These are phyloP conservation scores for Passer domesticus DNA, from an alignment of 2,113 vertebrate species.

Conservation along the genomic window DNA sequence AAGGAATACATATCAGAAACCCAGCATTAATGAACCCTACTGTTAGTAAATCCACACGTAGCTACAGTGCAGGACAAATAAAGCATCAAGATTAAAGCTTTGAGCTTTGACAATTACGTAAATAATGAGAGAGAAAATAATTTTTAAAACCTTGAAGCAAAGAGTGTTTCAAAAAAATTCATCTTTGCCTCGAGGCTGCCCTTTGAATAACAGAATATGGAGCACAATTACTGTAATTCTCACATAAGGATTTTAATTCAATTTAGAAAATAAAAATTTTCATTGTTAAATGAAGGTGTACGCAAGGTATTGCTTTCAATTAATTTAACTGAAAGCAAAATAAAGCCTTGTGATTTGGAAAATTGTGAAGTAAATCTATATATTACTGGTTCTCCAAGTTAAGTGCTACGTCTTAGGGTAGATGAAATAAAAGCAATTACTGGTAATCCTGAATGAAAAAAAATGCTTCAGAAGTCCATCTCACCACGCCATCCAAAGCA, in stretches of 20 bases:
- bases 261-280: not conserved
- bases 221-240: not conserved
- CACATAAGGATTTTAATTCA: not conserved
- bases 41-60: conserved; percentile 4
- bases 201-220: not conserved
- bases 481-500: not conserved
- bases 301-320: not conserved
- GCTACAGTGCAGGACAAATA: not conserved
- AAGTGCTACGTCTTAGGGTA: not conserved
- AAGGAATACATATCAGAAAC: not conserved
- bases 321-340: not conserved
- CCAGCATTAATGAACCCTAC: not conserved
- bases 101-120: conserved; percentile 13
- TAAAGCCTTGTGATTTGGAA: not conserved
- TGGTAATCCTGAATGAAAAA: not conserved
- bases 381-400: not conserved
- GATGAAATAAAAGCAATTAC: not conserved
- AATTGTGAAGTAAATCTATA: not conserved
- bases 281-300: not conserved
- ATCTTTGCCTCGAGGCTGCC: not conserved
- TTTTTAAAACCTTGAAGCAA: not conserved
- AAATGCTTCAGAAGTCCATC: not conserved
- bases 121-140: conserved; percentile 21
- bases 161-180: not conserved
- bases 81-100: conserved; percentile 30